Base-by-base conservation (phyloP, 2,888 invertebrate species). In the Sesamia inferens region DNA sequence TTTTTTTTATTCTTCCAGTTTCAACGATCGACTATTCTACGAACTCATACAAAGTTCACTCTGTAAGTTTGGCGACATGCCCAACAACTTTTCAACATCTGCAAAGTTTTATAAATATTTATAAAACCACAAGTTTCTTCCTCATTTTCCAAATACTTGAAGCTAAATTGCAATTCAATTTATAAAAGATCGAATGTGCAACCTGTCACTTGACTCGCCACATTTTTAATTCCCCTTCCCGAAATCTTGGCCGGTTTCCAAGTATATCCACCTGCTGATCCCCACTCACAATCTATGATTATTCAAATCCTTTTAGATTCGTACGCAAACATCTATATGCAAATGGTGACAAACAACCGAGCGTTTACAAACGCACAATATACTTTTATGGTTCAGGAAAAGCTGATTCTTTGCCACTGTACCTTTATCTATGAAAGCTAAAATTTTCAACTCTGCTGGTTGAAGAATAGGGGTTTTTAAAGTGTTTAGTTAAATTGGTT, bases 361-460 rank as follows among this genome's bases (percentile, higher is more conserved):
- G 91, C 93, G 92, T 95, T 94, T 94, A 94, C 94, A 93, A 92
- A 94, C 95, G 95, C 95, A 95, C 95, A 94, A 96, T 96, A 95
- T 95, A 95, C 92, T 96, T 96, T 96, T 95, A 96, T 94, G 93
- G 92, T 90, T 88, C 91, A 93, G 93, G 94, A 94, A 94, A 94
- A 94, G 93, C 92, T 93, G 89, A 92, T 90, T 90, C 87, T 89
- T 86, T 83, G 85, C 92, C 87, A 91, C 69, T 39, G 78, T 86
- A 84, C 51, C 51, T 22, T 64, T 82, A 47, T 81, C 68, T 5
- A 22, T n/a, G n/a, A 51, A n/a, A 0, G n/a, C 4, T 61, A 64
- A 64, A 79, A 87, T 79, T 72, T 80, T 74, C 24, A 76, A 84
- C 87, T 76, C 67, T 90, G 87, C 69, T 0, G 0, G 16, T 14